Base-by-base conservation (phyloP, 2,113 vertebrate genomes). In the Proterorhinus semilunaris region DNA sequence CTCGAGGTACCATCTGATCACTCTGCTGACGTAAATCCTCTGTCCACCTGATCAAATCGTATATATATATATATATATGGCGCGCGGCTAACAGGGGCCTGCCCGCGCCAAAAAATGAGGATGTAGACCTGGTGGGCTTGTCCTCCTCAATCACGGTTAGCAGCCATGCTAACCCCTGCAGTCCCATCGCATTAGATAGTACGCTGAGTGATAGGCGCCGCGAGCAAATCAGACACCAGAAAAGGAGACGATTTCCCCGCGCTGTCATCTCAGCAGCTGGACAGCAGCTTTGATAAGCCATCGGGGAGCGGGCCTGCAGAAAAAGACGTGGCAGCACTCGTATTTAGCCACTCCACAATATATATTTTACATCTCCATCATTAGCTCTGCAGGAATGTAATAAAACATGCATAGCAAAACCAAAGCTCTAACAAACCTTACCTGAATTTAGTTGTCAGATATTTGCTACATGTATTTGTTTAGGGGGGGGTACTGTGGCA, bases 221-320 rank as follows among this genome's bases (percentile, higher is more conserved):
- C 10, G 49, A 85, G 78, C 74, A 84, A 85, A 81, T 83, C 80
- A 86, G 83, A 84, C 75, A 87, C 74, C 78, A 86, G 74, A 79
- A 84, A 86, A 86, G 64, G 50, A 86, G 85, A 80, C 71, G 57
- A 80, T 88, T 84, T 71, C 77, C 86, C 79, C n/a, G 16, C 58
- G 75, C 79, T 71, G 76, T 76, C 72, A 76, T 70, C 21, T 66
- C 51, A 51, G 48, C 58, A 62, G 51, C 74, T 78, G 58, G 81
- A 71, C 62, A 75, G 65, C 42, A 0, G 36, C 64, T 72, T 44
- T 80, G 80, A 81, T 69, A 75, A 63, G 74, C 81, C 62, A 73
- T 76, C 55, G 62, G 68, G 7, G 6, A 63, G 71, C 58, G 21
- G 66, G 21, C 65, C 13, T 68, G 54, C 68, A 44, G 62, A 82